Conservation (phyloP, 2,797 vertebrate species). For the Pangasius sanitwongsei region DNA sequence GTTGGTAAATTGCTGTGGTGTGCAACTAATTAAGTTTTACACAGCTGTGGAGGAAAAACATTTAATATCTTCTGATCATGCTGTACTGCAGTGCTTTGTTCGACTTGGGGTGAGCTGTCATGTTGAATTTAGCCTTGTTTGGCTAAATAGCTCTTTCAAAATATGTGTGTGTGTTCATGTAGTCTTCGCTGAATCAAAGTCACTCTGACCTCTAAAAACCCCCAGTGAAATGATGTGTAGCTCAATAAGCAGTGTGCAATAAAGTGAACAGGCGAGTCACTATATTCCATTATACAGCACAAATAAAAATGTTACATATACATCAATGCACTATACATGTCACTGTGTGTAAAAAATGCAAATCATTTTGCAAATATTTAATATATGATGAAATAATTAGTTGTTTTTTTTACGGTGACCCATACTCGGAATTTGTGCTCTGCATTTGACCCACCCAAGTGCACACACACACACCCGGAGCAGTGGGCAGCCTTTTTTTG, state of each 20-base stretch:
- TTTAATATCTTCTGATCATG: not conserved
- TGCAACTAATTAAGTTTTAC: not conserved
- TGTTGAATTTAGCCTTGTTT: slow-evolving; percentile 8
- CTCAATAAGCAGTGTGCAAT: not conserved
- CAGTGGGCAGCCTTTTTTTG: too few species aligned
- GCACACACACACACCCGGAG: too few species aligned
- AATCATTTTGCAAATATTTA: too few species aligned
- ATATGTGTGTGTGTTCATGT: slow-evolving; percentile 35
- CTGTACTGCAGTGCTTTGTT: not conserved
- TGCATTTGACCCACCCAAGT: too few species aligned
- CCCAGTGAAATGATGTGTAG: not conserved
- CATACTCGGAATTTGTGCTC: too few species aligned
- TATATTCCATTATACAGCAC: not conserved
- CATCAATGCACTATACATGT: too few species aligned
- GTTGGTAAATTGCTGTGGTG: not conserved
- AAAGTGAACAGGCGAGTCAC: not conserved
- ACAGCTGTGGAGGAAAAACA: too few species aligned
- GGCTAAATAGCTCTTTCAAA: slow-evolving; percentile 22
- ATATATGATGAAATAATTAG: too few species aligned
- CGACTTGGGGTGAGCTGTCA: not conserved
- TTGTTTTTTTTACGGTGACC: too few species aligned
- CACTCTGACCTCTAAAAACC: not conserved
- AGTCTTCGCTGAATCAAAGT: not conserved
- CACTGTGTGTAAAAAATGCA: too few species aligned
- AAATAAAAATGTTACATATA: not conserved